Evolutionary conservation across 2,113 vertebrate genomes (phyloP).

Genomic region (Ctenomys sociabilis): DNA sequence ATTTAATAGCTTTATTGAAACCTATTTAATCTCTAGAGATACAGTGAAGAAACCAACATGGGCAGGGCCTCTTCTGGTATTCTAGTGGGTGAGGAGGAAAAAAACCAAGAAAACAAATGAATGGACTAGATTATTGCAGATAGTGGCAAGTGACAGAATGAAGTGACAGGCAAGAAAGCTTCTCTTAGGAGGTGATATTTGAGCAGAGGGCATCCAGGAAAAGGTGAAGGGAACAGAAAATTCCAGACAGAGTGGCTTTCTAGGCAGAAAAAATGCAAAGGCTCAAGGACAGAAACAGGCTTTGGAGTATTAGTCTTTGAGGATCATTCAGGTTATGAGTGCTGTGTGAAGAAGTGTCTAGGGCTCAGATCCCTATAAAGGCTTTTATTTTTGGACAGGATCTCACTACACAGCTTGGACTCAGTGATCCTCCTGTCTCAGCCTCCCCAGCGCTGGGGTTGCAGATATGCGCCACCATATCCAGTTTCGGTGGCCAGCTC

Average conservation of each 20-base stretch:
- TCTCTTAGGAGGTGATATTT: constrained; percentile 2
- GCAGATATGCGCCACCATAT: too few species aligned
- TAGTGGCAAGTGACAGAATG: background rate
- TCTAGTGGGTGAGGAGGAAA: background rate
- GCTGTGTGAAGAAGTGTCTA: background rate
- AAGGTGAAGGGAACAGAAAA: background rate
- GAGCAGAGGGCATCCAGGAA: background rate
- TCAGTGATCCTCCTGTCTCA: too few species aligned
- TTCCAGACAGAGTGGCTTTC: background rate
- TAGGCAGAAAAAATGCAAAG: background rate
- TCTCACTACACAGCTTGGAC: too few species aligned
- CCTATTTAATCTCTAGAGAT: background rate
- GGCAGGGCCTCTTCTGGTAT: background rate
- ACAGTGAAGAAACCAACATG: constrained; percentile 24
- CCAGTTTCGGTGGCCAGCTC: too few species aligned
- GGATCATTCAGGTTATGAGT: background rate
- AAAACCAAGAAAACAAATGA: background rate
- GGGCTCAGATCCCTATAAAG: background rate
- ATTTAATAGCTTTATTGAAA: constrained; percentile 36
- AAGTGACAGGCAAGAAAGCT: background rate
- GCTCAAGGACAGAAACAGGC: background rate
- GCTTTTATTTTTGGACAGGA: too few species aligned
- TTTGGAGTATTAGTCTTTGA: background rate
- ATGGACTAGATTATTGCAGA: background rate
- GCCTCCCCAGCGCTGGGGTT: too few species aligned